Conservation (phyloP, 2,888 invertebrate species). For the Ormyrus labotus region DNA sequence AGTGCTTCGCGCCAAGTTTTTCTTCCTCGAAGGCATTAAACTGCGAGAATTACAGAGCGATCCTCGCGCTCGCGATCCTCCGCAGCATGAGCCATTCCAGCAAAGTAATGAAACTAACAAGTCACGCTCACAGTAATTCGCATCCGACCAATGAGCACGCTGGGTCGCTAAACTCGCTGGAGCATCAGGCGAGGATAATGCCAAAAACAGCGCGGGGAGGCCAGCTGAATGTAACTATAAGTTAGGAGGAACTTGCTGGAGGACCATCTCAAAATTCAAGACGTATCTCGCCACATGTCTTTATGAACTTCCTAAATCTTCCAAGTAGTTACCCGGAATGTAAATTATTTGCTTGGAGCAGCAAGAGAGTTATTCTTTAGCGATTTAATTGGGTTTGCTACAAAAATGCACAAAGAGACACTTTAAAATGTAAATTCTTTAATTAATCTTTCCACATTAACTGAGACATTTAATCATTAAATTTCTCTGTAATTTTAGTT, state of each 20-base stretch:
- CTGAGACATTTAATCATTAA: no score
- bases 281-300: conserved; percentile 38
- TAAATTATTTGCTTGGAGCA: conserved; percentile 28
- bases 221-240: conserved; percentile 7
- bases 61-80: not conserved
- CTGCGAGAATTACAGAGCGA: conserved; percentile 25
- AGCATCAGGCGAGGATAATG: conserved; percentile 31
- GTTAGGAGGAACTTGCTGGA: conserved; percentile 25
- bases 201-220: conserved; percentile 2
- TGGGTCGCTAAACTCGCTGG: conserved; percentile 6
- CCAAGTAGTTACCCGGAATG: conserved; percentile 17
- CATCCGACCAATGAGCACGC: conserved; percentile 38
- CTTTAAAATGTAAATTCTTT: no score
- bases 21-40: conserved; percentile 12
- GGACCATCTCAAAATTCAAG: conserved; percentile 39
- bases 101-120: conserved; percentile 47
- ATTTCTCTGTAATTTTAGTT: no score
- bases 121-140: conserved; percentile 49
- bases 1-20: conserved; percentile 6
- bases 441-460: no score
- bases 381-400: no score
- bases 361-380: no score
- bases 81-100: conserved; percentile 16
- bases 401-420: no score
- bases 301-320: conserved; percentile 47